Evolutionary conservation across 2,888 invertebrate genomes (phyloP), one percentile per base, ranked within the genome.

Genomic region (Epistrophe eligans): DNA sequence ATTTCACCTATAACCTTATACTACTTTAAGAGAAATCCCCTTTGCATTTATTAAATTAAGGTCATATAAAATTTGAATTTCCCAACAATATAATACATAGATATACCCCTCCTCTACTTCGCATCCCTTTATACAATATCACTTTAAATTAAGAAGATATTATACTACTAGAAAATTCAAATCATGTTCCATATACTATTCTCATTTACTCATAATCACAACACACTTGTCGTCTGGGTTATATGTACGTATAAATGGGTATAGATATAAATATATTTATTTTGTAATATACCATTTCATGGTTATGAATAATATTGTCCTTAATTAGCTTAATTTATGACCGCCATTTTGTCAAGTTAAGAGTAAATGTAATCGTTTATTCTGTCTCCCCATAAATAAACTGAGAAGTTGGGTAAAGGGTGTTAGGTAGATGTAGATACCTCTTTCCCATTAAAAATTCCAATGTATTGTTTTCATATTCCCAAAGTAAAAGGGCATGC

Each of bases 281-380:
- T 11, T 57, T 45, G 73, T 81, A 73, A 28, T 55, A 45, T 81
- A 70, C 52, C 70, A 62, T 79, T 87, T 82, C 87, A 87, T 87
- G 82, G 82, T 87, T 87, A 87, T 87, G 87, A 87, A 87, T 87
- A 87, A 70, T 72, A 82, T 79, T 76, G 87, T 82, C 82, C 87
- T 82, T 87, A 87, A 87, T 87, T 87, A 87, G 77, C 79, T 77
- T 82, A 82, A 87, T 87, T 82, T 87, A 87, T 79, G 82, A 66
- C 64, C 77, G 76, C 71, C 87, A 77, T 87, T 87, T 87, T 87
- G 87, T 82, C 82, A 87, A 82, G 64, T 82, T 64, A 40, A 85
- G 71, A 40, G 60, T 55, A 52, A 77, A 67, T 67, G 62, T 70
- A 52, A 48, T 67, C 67, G 73, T 64, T 52, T 24, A 52, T 60